Evolutionary conservation across 2,797 vertebrate species (phyloP).

Genomic region (Poeciliopsis gracilis): DNA sequence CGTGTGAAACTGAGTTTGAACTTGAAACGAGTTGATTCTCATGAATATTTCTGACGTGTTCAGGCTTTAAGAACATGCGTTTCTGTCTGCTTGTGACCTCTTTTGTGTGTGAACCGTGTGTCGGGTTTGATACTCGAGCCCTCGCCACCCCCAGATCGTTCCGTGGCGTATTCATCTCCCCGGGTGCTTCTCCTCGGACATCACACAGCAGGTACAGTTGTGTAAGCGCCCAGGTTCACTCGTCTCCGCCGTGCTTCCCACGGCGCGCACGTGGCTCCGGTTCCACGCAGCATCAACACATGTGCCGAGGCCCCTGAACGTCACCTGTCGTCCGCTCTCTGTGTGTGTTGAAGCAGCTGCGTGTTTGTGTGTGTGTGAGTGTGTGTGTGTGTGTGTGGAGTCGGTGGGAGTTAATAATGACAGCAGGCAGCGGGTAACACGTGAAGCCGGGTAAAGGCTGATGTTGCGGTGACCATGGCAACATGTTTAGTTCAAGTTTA

Average conservation of each 20-base stretch:
- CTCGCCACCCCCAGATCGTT: not conserved
- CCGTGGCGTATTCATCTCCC: no score
- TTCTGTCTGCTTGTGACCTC: not conserved
- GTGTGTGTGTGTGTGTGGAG: not conserved
- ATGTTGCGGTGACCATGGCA: constrained; percentile 39
- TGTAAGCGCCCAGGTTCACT: constrained; percentile 35
- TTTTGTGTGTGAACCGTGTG: not conserved
- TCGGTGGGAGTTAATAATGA: constrained; percentile 38
- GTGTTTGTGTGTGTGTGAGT: not conserved
- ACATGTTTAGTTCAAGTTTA: no score
- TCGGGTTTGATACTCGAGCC: not conserved
- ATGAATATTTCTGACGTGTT: no score
- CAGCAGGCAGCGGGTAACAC: constrained; percentile 44
- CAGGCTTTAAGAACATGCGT: not conserved
- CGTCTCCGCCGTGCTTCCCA: constrained; percentile 27
- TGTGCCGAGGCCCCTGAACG: not conserved
- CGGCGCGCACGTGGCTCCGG: constrained; percentile 48
- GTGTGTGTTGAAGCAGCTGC: constrained; percentile 9
- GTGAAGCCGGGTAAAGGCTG: constrained; percentile 34
- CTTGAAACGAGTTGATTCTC: no score
- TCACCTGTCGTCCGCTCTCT: constrained; percentile 37
- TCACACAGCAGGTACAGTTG: constrained; percentile 30
- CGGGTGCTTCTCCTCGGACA: not conserved
- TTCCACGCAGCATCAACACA: constrained; percentile 30
- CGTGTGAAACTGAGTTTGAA: no score